phyloP scores from a whole-genome alignment of 2,113 vertebrate genomes.

The Petaurus breviceps region DNA sequence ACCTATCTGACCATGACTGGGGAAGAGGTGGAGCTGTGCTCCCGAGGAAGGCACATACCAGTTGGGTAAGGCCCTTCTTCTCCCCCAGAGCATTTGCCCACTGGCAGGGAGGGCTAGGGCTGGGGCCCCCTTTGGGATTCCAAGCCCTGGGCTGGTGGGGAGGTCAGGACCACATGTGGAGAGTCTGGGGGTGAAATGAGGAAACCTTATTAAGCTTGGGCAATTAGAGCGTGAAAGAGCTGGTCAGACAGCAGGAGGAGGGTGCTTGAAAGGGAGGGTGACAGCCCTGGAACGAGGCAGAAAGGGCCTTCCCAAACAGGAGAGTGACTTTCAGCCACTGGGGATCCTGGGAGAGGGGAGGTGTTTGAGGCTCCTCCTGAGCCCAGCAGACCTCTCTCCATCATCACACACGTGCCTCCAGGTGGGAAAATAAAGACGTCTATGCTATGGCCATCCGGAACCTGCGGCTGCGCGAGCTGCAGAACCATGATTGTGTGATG shows the following conservation, averaged over 20 bases:
- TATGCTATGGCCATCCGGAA: constrained; percentile 91
- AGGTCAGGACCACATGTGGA: no score
- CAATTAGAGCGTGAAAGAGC: background rate
- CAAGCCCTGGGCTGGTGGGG: no score
- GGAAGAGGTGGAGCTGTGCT: constrained; percentile 96
- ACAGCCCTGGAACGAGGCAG: no score
- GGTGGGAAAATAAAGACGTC: constrained; percentile 97
- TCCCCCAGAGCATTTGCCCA: background rate
- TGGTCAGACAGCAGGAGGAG: no score
- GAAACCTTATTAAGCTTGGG: no score
- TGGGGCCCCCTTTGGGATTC: no score
- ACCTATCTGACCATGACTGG: constrained; percentile 95
- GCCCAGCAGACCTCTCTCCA: background rate
- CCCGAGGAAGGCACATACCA: constrained; percentile 89
- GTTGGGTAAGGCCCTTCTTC: constrained; percentile 87
- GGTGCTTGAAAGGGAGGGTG: no score
- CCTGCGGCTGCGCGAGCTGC: constrained; percentile 93
- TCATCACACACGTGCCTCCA: constrained; percentile 55
- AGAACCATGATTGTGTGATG: constrained; percentile 92
- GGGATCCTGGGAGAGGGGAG: no score
- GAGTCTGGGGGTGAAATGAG: background rate
- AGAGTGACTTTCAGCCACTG: no score
- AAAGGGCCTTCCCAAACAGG: no score
- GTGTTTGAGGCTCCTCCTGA: no score
- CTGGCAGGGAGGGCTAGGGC: no score